Evolutionary conservation across 2,797 vertebrate genomes (phyloP).

Genomic region (Alca torda): DNA sequence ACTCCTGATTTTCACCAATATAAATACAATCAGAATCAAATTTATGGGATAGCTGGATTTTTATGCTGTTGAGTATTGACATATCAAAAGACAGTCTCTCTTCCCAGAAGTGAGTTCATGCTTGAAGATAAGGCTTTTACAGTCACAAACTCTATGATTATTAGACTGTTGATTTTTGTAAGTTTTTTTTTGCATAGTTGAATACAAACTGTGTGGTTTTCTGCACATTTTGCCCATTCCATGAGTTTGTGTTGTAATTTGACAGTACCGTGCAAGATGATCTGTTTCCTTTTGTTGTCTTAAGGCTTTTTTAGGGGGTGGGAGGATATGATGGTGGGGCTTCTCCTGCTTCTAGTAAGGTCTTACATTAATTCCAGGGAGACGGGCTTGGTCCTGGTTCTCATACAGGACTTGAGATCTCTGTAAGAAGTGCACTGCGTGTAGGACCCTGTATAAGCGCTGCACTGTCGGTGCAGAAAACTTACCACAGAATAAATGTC

Average conservation of each 20-base stretch:
- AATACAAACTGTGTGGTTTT: not conserved
- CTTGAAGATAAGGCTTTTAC: not conserved
- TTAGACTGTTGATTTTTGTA: not conserved
- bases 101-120: not conserved
- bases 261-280: not conserved
- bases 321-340: not conserved
- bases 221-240: not conserved
- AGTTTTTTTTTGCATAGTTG: not conserved
- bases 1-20: not conserved
- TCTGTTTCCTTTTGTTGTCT: not conserved
- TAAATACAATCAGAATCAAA: not conserved
- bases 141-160: not conserved
- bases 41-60: not conserved
- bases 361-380: not conserved
- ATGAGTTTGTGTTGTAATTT: not conserved
- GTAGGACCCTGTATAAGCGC: not conserved
- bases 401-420: not conserved
- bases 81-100: not conserved
- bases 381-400: not conserved
- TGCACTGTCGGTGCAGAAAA: not conserved
- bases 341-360: not conserved
- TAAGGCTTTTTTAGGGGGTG: not conserved
- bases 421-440: not conserved
- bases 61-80: not conserved
- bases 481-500: conserved; percentile 87